phyloP scores from a whole-genome alignment of 2,113 vertebrate species.

The Tautogolabrus adspersus region DNA sequence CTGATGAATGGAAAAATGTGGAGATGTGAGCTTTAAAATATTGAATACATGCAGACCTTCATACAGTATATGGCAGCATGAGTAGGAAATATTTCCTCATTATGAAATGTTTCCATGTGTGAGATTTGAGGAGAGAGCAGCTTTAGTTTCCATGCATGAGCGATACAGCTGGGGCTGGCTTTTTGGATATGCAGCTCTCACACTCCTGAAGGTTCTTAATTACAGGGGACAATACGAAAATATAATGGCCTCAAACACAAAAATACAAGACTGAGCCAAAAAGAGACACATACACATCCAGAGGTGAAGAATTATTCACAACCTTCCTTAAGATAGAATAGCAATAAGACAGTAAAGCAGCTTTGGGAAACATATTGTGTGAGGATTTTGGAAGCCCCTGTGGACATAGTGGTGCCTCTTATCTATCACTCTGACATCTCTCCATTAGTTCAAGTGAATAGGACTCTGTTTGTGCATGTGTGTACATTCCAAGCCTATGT shows the following conservation, averaged over 20 bases:
- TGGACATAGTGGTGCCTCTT: background rate
- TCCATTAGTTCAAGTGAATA: no score
- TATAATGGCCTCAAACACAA: background rate
- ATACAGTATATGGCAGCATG: slow-evolving; percentile 27
- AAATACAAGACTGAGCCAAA: background rate
- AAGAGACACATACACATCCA: background rate
- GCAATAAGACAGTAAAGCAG: background rate
- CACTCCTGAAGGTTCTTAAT: slow-evolving; percentile 22
- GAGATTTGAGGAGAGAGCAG: slow-evolving; percentile 25
- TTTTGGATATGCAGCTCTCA: slow-evolving; percentile 20
- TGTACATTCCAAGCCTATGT: no score
- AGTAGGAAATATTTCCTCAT: slow-evolving; percentile 38
- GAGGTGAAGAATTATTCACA: background rate
- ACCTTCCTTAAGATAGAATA: background rate
- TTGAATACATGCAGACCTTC: slow-evolving; percentile 49
- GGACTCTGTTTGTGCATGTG: no score
- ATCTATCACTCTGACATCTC: background rate
- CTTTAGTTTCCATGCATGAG: slow-evolving; percentile 28
- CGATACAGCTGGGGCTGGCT: slow-evolving; percentile 17
- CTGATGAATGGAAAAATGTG: slow-evolving; percentile 64
- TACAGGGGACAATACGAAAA: slow-evolving; percentile 1
- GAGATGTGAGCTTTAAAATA: slow-evolving; percentile 59
- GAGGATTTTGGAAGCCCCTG: background rate
- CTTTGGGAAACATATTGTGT: background rate
- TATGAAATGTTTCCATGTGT: slow-evolving; percentile 36